These are phyloP conservation scores for Drosophila lacicola DNA, from an alignment of 2,888 invertebrate species.

Conservation along the genomic window DNA sequence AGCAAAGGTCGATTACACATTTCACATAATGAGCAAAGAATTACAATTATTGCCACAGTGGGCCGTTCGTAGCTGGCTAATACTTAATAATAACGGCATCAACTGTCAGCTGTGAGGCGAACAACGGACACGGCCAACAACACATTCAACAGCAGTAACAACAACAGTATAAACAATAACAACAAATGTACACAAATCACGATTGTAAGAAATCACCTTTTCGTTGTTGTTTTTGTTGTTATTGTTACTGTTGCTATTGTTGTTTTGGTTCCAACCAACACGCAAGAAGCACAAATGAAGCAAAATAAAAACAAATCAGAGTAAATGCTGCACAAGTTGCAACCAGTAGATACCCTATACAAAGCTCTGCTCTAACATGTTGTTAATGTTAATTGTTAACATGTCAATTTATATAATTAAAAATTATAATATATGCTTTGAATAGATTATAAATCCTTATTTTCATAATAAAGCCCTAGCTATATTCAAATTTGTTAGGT, in stretches of 20 bases:
- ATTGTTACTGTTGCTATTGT: slow-evolving; percentile 27
- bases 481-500: too few species aligned
- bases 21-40: slow-evolving; percentile 48
- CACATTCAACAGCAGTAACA: slow-evolving; percentile 9
- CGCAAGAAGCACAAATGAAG: slow-evolving; percentile 65
- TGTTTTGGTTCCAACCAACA: slow-evolving; percentile 50
- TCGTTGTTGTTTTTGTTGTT: slow-evolving; percentile 22
- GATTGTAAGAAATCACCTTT: slow-evolving; percentile 62
- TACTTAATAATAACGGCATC: slow-evolving; percentile 51
- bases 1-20: slow-evolving; percentile 43
- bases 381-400: too few species aligned
- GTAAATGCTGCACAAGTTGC: background rate
- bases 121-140: slow-evolving; percentile 8
- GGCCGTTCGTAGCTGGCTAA: slow-evolving; percentile 37
- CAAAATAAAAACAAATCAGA: slow-evolving; percentile 22
- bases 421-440: too few species aligned
- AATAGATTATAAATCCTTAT: too few species aligned
- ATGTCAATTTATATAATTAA: too few species aligned
- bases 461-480: too few species aligned
- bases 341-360: slow-evolving; percentile 14
- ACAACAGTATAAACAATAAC: slow-evolving; percentile 14
- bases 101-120: slow-evolving; percentile 15
- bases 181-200: slow-evolving; percentile 58
- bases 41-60: slow-evolving; percentile 49
- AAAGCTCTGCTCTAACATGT: background rate